Evolutionary conservation across 2,888 invertebrate genomes (phyloP).

Genomic region (Norana najaformis): DNA sequence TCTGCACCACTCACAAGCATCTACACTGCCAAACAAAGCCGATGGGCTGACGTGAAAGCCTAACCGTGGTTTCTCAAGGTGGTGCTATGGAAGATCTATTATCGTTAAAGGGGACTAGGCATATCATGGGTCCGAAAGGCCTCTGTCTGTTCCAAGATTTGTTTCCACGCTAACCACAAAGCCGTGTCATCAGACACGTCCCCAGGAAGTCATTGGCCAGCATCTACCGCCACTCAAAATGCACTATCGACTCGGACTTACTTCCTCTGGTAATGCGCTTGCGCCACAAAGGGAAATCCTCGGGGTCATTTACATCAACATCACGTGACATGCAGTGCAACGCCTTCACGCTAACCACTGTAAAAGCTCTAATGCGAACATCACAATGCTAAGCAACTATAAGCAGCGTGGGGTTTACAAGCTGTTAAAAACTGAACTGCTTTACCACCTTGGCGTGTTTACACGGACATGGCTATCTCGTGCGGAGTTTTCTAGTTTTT

Average conservation of each 20-base stretch:
- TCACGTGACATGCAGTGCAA: neutral
- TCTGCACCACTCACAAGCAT: neutral
- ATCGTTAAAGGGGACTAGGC: neutral
- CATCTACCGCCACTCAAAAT: neutral
- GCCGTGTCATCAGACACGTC: neutral
- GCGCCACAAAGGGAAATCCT: neutral
- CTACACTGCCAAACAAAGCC: neutral
- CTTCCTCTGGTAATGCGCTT: neutral
- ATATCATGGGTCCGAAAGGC: neutral
- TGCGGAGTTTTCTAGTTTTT: too few species aligned
- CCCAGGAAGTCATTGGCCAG: neutral
- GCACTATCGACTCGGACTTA: neutral
- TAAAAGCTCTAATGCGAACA: neutral
- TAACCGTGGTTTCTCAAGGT: neutral
- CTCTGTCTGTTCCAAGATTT: neutral
- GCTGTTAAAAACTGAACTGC: too few species aligned
- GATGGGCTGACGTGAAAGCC: neutral
- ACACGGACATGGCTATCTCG: too few species aligned
- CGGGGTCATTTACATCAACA: neutral
- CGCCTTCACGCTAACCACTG: neutral
- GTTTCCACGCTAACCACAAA: neutral
- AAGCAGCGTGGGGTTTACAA: too few species aligned
- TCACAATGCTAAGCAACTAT: neutral
- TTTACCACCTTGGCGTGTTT: too few species aligned
- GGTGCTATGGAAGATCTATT: neutral